Evolutionary conservation across 2,113 vertebrate species (phyloP).

Genomic region (Galbula dea): DNA sequence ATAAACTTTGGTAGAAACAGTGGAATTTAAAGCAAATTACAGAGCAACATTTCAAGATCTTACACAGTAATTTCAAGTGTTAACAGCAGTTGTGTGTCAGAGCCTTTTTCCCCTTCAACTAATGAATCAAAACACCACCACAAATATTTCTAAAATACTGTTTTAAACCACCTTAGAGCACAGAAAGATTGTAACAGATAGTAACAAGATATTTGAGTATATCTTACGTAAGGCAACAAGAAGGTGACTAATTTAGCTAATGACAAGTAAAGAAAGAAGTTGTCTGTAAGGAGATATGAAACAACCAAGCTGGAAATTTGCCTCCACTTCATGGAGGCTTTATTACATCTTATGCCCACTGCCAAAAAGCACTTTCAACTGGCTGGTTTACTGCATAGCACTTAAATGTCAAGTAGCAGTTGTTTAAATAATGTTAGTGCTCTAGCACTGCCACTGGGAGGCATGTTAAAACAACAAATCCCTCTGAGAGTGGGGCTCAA

Average conservation of each 20-base stretch:
- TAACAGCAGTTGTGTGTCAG: not conserved
- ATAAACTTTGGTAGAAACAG: not conserved
- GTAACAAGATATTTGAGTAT: slow-evolving; percentile 1
- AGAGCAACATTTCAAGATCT: not conserved
- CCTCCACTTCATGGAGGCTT: not conserved
- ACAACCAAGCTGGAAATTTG: not conserved
- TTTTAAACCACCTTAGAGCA: not conserved
- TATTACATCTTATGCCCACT: not conserved
- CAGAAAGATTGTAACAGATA: not conserved
- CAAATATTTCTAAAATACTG: not conserved
- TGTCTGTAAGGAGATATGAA: slow-evolving; percentile 13
- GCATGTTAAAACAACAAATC: slow-evolving; percentile 17
- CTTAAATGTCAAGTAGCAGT: slow-evolving; percentile 34
- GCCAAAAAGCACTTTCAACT: slow-evolving; percentile 6
- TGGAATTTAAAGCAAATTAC: not conserved
- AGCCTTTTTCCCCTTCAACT: not conserved
- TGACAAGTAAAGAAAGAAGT: slow-evolving; percentile 42
- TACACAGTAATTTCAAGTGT: not conserved
- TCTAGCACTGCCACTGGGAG: not conserved
- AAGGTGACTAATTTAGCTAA: slow-evolving; percentile 25
- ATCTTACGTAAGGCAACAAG: slow-evolving; percentile 34
- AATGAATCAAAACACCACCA: not conserved
- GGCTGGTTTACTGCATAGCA: not conserved
- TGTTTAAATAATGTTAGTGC: not conserved
- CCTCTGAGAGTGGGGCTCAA: not conserved